Percentiles rank a stretch among this genome's conserved stretches.
Evolutionary conservation across 2,113 vertebrate genomes (phyloP).

Genomic region (Leucosticte australis): DNA sequence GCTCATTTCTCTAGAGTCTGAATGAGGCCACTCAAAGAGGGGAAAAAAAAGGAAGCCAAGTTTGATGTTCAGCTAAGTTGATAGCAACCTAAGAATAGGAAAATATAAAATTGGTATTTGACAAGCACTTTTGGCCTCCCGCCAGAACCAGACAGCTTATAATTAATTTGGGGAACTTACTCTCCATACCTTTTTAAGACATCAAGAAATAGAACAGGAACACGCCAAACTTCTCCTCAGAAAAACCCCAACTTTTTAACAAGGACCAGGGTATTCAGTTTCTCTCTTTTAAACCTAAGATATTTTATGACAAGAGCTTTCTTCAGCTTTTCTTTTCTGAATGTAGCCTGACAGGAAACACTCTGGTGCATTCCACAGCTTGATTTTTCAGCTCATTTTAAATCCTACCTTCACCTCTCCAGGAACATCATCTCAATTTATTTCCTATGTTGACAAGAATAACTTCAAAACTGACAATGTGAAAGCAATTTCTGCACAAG

Average conservation of each 20-base stretch:
- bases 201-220: background rate
- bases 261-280: background rate
- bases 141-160: background rate
- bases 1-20: background rate
- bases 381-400: background rate
- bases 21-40: background rate
- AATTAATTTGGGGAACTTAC: background rate
- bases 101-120: background rate
- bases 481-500: background rate
- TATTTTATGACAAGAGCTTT: background rate
- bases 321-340: background rate
- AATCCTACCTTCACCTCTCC: background rate
- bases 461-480: background rate
- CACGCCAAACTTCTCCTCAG: background rate
- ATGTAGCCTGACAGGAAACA: background rate
- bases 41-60: background rate
- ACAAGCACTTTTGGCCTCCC: background rate
- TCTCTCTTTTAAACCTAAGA: background rate
- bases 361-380: background rate
- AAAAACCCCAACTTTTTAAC: background rate
- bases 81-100: background rate
- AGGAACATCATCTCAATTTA: background rate
- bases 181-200: background rate
- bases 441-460: background rate
- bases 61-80: background rate